These are phyloP conservation scores for Pterophyllum scalare DNA, from an alignment of 2,113 vertebrate species.

Conservation along the genomic window DNA sequence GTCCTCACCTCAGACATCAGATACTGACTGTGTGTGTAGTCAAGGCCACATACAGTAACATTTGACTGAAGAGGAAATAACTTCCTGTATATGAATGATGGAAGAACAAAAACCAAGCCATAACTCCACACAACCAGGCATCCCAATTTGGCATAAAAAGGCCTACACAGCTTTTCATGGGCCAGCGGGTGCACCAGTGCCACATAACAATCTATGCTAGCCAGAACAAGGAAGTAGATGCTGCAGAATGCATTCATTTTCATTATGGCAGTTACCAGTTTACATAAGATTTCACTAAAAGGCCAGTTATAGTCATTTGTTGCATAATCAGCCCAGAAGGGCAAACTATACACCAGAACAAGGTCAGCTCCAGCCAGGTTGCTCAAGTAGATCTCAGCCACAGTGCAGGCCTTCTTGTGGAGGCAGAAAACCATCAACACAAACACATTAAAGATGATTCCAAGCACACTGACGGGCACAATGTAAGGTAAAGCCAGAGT, in stretches of 20 bases:
- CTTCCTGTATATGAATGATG: constrained; percentile 74
- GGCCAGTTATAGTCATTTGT: constrained; percentile 59
- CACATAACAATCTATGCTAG: rapidly evolving
- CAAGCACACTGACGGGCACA: constrained; percentile 77
- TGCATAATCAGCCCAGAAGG: constrained; percentile 20
- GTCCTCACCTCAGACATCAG: too few relatives aligned
- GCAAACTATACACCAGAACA: not conserved
- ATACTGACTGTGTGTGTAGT: too few relatives aligned
- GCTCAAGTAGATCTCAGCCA: not conserved
- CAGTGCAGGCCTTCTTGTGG: not conserved
- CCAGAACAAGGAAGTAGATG: not conserved
- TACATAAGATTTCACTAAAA: too few relatives aligned
- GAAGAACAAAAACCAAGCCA: constrained; percentile 51
- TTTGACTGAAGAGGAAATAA: constrained; percentile 15
- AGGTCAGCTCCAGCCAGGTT: not conserved
- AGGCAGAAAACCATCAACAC: not conserved
- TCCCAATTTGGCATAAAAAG: constrained; percentile 82
- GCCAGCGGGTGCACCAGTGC: not conserved
- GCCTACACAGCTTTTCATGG: not conserved
- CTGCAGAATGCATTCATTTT: not conserved
- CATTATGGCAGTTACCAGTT: too few relatives aligned
- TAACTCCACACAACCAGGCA: constrained; percentile 41
- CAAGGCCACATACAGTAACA: too few relatives aligned
- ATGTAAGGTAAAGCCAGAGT: constrained; percentile 81
- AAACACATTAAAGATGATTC: rapidly evolving